Evolutionary conservation across 2,888 invertebrate species (phyloP).

Genomic region (Cryptus armator): DNA sequence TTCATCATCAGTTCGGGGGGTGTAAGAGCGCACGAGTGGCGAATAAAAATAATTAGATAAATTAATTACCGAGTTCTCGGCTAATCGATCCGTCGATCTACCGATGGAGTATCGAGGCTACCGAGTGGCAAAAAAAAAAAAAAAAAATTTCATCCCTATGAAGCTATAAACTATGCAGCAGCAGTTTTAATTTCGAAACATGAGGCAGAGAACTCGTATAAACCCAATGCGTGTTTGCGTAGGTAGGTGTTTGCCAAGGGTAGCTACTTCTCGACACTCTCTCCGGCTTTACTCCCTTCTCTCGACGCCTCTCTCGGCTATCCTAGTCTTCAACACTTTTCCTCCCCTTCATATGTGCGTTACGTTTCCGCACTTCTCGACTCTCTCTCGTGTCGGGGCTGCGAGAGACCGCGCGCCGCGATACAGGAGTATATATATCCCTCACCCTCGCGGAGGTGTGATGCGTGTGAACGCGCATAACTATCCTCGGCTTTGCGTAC

Average conservation of each 20-base stretch:
- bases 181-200: conserved; percentile 18
- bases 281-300: not conserved
- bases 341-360: not conserved
- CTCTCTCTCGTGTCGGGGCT: conserved; percentile 16
- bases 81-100: conserved; percentile 46
- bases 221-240: conserved; percentile 3
- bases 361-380: conserved; percentile 36
- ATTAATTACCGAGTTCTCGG: conserved; percentile 36
- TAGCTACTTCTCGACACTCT: conserved; percentile 45
- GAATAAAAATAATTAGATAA: conserved; percentile 44
- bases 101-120: not conserved
- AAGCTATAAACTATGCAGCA: not conserved
- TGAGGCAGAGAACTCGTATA: not conserved
- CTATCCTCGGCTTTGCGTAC: conserved; percentile 25
- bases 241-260: conserved; percentile 36
- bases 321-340: conserved; percentile 21
- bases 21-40: not conserved
- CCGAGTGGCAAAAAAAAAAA: conserved; percentile 2
- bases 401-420: not conserved
- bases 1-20: not conserved
- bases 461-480: conserved; percentile 57
- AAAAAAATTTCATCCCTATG: not conserved
- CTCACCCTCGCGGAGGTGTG: conserved; percentile 32
- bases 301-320: not conserved
- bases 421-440: not conserved